Percentiles rank a stretch among this genome's conserved stretches.
Conservation (phyloP, 2,113 vertebrate genomes). For the Corydoras sp. region DNA sequence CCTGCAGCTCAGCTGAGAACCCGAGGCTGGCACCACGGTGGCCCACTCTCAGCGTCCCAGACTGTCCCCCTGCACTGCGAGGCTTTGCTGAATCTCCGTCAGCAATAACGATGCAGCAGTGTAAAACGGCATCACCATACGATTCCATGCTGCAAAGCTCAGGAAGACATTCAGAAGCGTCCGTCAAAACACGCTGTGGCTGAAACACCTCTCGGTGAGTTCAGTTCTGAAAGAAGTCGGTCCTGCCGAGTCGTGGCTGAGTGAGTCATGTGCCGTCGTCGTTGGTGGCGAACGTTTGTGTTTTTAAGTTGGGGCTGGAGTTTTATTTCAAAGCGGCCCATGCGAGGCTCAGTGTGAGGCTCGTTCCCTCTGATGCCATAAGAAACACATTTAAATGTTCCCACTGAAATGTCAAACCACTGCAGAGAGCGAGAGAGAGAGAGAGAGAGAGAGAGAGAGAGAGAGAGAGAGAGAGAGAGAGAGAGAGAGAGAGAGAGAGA, state of each 20-base stretch:
- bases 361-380: slow-evolving; percentile 52
- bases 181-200: not conserved
- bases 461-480: too few species aligned
- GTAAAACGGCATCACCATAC: slow-evolving; percentile 3
- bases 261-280: slow-evolving; percentile 58
- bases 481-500: too few species aligned
- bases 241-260: slow-evolving; percentile 51
- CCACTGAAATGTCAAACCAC: slow-evolving; percentile 50
- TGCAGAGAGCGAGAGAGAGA: not conserved
- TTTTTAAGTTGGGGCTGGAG: slow-evolving; percentile 59
- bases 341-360: slow-evolving; percentile 50
- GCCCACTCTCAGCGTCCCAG: slow-evolving; percentile 33
- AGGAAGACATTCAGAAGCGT: not conserved
- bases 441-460: not conserved
- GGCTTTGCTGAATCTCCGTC: slow-evolving; percentile 23
- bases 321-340: slow-evolving; percentile 61
- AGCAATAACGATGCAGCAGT: slow-evolving; percentile 5
- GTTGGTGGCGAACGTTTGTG: slow-evolving; percentile 67
- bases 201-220: not conserved
- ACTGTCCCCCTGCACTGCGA: slow-evolving; percentile 12
- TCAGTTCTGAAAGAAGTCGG: not conserved
- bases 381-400: slow-evolving; percentile 64
- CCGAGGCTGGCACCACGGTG: slow-evolving; percentile 47
- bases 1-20: slow-evolving; percentile 61
- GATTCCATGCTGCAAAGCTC: not conserved